A percentile compares a stretch with the other conserved stretches of the same genome.
phyloP scores from a whole-genome alignment of 2,888 invertebrate genomes.

The Palloptera scutellata region DNA sequence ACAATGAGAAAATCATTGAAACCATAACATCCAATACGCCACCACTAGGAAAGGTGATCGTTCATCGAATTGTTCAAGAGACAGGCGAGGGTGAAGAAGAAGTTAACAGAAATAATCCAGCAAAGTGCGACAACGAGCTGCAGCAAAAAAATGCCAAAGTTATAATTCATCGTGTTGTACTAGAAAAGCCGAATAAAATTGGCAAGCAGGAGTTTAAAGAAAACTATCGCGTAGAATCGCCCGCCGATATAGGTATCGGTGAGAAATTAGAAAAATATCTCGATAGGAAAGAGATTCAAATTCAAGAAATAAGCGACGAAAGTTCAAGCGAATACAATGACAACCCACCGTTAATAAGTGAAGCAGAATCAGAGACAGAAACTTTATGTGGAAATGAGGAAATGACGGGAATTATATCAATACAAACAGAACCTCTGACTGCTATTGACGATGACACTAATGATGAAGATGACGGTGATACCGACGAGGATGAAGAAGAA shows the following conservation, averaged over 20 bases:
- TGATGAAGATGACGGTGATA: neutral
- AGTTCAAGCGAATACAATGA: slow-evolving; percentile 63
- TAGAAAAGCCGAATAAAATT: neutral
- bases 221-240: slow-evolving; percentile 32
- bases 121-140: neutral
- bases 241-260: slow-evolving; percentile 48
- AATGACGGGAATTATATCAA: slow-evolving; percentile 34
- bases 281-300: slow-evolving; percentile 43
- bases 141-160: slow-evolving; percentile 15
- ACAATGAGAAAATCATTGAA: neutral
- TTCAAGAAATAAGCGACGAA: slow-evolving; percentile 62
- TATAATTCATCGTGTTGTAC: slow-evolving; percentile 27
- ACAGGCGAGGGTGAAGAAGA: slow-evolving; percentile 12
- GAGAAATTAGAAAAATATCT: slow-evolving; percentile 24
- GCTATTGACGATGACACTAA: slow-evolving; percentile 15
- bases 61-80: slow-evolving; percentile 41
- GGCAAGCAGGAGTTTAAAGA: neutral
- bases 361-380: slow-evolving; percentile 69
- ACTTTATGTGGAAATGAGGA: slow-evolving; percentile 47
- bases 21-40: slow-evolving; percentile 6
- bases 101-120: neutral
- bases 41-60: slow-evolving; percentile 38
- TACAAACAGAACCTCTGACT: slow-evolving; percentile 40
- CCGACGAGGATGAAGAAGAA: neutral
- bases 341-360: slow-evolving; percentile 69